Conservation (phyloP, 92 coral and sea anemone genomes). For the Porites cylindrica region DNA sequence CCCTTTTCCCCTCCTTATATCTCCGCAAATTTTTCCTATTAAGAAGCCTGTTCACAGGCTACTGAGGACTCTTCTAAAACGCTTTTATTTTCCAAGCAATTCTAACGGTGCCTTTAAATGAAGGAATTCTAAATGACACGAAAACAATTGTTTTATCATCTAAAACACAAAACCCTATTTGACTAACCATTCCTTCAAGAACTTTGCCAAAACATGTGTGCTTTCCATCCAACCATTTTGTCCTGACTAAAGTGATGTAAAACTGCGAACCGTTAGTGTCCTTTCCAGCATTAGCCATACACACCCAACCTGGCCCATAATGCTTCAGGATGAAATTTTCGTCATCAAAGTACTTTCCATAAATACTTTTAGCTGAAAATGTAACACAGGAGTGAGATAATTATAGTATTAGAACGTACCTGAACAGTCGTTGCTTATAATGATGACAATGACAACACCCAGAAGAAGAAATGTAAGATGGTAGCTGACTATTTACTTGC, state of each 20-base stretch:
- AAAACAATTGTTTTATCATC: background rate
- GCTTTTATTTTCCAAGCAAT: background rate
- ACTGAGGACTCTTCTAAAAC: too few relatives aligned
- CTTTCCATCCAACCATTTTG: slow-evolving; percentile 90
- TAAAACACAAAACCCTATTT: background rate
- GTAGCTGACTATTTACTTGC: too few relatives aligned
- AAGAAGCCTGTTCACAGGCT: too few relatives aligned
- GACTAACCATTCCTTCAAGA: slow-evolving; percentile 90
- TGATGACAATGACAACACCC: too few relatives aligned
- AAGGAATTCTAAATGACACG: background rate
- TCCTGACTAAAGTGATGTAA: slow-evolving; percentile 84
- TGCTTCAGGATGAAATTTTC: slow-evolving; percentile 91
- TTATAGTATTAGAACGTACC: background rate
- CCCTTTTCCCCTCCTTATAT: too few relatives aligned
- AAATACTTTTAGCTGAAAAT: slow-evolving; percentile 91
- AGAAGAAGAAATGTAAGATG: too few relatives aligned
- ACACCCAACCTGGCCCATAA: slow-evolving; percentile 95
- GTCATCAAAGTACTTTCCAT: slow-evolving; percentile 89
- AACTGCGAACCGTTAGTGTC: slow-evolving; percentile 96
- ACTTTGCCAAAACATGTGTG: slow-evolving; percentile 98
- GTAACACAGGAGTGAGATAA: background rate
- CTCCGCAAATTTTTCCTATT: too few relatives aligned
- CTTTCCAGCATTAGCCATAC: slow-evolving; percentile 96
- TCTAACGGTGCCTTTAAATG: background rate
- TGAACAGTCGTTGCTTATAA: background rate